Conservation (phyloP, 2,113 vertebrate genomes). For the Xyliphius kryptos region DNA sequence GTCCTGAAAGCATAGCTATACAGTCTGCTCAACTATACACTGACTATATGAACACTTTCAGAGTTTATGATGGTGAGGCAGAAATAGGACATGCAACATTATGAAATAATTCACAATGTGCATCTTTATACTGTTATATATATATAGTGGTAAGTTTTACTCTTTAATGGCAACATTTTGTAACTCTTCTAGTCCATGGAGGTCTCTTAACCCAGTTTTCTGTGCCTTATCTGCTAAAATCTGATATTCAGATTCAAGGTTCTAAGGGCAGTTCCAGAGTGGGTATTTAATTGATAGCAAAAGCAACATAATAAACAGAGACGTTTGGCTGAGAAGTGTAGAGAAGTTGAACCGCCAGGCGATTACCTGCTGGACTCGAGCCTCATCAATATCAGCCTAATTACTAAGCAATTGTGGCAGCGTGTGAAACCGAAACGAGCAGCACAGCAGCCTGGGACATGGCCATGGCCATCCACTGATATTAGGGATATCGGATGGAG, state of each 20-base stretch:
- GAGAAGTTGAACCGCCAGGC: constrained; percentile 60
- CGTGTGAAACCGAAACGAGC: constrained; percentile 60
- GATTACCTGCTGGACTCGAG: constrained; percentile 69
- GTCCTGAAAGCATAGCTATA: too few relatives aligned
- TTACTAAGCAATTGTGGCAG: constrained; percentile 69
- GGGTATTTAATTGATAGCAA: constrained; percentile 37
- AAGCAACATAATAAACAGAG: constrained; percentile 63
- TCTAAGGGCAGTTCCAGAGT: constrained; percentile 24
- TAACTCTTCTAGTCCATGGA: neutral
- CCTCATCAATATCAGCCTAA: constrained; percentile 70
- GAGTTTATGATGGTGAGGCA: too few relatives aligned
- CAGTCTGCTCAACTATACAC: too few relatives aligned
- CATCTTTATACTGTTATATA: too few relatives aligned
- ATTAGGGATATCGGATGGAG: constrained; percentile 46
- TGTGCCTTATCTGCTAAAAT: constrained; percentile 20
- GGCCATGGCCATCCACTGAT: constrained; percentile 61
- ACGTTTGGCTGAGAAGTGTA: constrained; percentile 63
- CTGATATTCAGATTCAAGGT: constrained; percentile 27
- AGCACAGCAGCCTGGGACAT: constrained; percentile 52
- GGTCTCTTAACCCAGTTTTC: constrained; percentile 25
- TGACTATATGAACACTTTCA: too few relatives aligned
- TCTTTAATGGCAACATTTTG: neutral
- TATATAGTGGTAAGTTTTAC: neutral
- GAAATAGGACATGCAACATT: too few relatives aligned
- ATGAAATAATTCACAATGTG: too few relatives aligned